phyloP scores from a whole-genome alignment of 2,797 vertebrate species.

The Todus mexicanus region DNA sequence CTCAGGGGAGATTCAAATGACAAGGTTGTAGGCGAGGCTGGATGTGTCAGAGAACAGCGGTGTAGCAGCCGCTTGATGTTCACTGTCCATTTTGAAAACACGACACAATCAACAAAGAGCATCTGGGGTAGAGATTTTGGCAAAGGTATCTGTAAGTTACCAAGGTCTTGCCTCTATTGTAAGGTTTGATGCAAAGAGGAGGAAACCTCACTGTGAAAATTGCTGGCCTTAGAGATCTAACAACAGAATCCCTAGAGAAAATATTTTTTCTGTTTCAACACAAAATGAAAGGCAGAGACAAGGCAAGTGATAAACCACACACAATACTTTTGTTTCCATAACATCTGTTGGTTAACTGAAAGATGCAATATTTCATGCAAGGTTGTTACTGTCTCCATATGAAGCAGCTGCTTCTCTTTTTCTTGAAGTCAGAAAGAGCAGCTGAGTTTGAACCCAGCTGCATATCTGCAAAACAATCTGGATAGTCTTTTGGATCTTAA shows the following conservation, averaged over 20 bases:
- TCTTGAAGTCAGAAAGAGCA: background rate
- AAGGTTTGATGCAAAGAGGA: background rate
- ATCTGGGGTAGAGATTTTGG: background rate
- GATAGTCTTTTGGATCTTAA: background rate
- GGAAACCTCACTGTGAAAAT: background rate
- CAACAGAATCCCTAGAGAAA: background rate
- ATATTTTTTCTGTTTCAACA: background rate
- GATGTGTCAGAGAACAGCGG: background rate
- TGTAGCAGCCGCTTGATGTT: background rate
- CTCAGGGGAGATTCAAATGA: background rate
- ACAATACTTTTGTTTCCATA: background rate
- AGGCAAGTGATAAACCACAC: background rate
- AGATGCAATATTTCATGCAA: background rate
- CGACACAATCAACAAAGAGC: background rate
- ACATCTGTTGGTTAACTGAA: background rate
- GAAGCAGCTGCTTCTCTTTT: background rate
- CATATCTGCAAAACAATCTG: background rate
- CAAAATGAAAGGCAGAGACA: background rate
- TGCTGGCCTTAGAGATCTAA: background rate
- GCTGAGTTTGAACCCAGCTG: slow-evolving; percentile 10
- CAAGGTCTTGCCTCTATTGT: background rate
- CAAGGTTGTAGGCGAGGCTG: background rate
- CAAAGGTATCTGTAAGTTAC: background rate
- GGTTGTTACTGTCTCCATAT: background rate
- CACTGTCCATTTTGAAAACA: background rate